Evolutionary conservation across 1,140 invertebrate genomes (phyloP), one percentile per base, ranked within the genome.

Genomic region (Triops longicaudatus): DNA sequence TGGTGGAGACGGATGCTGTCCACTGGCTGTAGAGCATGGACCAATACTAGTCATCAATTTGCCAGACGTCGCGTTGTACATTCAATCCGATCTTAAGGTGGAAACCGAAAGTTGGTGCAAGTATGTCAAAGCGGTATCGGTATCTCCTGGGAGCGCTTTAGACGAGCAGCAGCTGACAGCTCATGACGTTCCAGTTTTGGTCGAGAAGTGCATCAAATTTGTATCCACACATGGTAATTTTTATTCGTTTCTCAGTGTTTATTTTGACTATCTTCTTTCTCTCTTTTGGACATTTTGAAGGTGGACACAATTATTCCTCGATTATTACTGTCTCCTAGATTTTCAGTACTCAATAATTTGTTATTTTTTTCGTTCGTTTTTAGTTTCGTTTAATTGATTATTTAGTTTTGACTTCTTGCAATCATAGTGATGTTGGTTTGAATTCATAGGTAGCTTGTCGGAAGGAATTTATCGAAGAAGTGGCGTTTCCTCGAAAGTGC

Each of bases 151-250:
- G 11, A 86, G 89, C 1, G 85, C 87, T 6, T 84, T 97, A 72
- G 87, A 90, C 63, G 91, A 96, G 80, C 93, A 96, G 82, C 93
- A 95, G 82, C 84, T 96, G 31, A 95, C 93, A 7, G 89, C 90
- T 80, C 92, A 94, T 78, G 89, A 95, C 83, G 88, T 96, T 37
- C 94, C 94, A 27, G 91, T 93, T 17, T 90, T 96, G 76, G 91
- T 97, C 1, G 93, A 96, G 80, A 95, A 94, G 83, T 96, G 94
- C 83, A 90, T 96, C 63, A 94, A 92, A 81, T 95, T 95, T 81
- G 90, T 96, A 77, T 93, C 92, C 80, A 88, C 90, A 17, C 89
- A 95, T 83, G 94, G 92, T 92, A 86, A 83, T 83, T 80, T 26
- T 11, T 79, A 11, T 78, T 17, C 43, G 17, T 22, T n/a, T n/a